Evolutionary conservation across 2,888 invertebrate species (phyloP), one percentile per base, ranked within the genome.

Genomic region (Rhagophthalmus giganteus): DNA sequence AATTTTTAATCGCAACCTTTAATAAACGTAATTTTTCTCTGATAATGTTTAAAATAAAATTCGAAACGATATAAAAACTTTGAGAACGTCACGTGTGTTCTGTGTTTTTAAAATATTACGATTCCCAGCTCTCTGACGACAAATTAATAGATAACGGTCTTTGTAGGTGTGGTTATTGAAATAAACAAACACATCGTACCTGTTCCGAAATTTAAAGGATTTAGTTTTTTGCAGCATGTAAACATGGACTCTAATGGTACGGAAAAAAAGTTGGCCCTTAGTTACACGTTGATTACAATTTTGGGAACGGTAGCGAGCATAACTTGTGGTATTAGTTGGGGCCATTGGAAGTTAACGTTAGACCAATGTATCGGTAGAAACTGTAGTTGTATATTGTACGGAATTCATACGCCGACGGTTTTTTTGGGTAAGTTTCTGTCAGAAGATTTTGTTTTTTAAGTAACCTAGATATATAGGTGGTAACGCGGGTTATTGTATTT

Each of bases 311-410:
- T 63, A 13, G 65, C 71, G 1, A 71, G 72, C 44, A 75, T 83
- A 53, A 80, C 81, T 33, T 69, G 78, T 20, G 85, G 82, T 2
- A 78, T 86, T 42, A 81, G 83, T 0, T 86, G 84, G 79, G 78
- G 81, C 32, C 86, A 87, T 66, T 87, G 87, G 87, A 78, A 79
- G 33, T 76, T 78, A 10, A 86, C 85, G 0, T 72, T 87, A 1
- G 85, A 86, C 62, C 81, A 82, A 32, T 86, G 86, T 59, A 78
- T 80, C 32, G 82, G 84, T 59, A 79, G 79, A 2, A 85, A 84
- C 63, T 87, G 86, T 63, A 86, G 86, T 28, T 87, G 87, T 62
- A 83, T 85, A 60, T 74, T 87, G 26, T 84, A 82, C 67, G 85
- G 84, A 1, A 73, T 79, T 41, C 80, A 81, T 61, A 82, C 84